Percentiles rank a stretch among this genome's conserved stretches.
Conservation (phyloP, 2,797 vertebrate species). For the Lacerta bilineata region DNA sequence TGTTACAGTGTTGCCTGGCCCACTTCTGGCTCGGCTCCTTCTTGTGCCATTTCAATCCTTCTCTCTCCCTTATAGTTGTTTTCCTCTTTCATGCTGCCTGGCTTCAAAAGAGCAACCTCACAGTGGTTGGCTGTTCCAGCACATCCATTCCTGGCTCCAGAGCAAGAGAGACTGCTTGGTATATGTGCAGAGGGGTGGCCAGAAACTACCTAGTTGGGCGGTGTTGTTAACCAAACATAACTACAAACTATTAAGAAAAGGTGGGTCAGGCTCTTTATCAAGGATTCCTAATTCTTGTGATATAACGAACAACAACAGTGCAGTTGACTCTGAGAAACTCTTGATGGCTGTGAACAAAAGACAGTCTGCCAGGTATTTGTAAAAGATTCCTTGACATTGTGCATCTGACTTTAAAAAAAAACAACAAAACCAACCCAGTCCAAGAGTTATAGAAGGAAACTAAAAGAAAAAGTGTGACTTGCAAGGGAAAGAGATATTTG, state of each 20-base stretch:
- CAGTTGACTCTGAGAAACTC: not conserved
- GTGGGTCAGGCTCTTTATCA: conserved; percentile 29
- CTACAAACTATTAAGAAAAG: conserved; percentile 55
- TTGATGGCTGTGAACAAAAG: conserved; percentile 52
- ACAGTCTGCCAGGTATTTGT: not conserved
- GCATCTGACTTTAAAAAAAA: conserved; percentile 17
- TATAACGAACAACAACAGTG: conserved; percentile 39
- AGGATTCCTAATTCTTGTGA: conserved; percentile 40
- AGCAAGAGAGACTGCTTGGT: conserved; percentile 54
- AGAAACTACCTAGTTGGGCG: conserved; percentile 66
- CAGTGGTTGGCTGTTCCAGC: conserved; percentile 51
- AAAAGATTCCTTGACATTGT: conserved; percentile 34
- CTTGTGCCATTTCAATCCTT: conserved; percentile 14
- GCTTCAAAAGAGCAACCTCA: conserved; percentile 54
- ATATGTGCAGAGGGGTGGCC: conserved; percentile 50
- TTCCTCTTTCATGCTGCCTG: conserved; percentile 12
- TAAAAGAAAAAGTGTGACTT: conserved; percentile 42
- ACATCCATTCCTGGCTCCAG: conserved; percentile 60
- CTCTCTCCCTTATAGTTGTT: not conserved
- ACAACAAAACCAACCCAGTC: not conserved
- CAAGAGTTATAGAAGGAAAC: conserved; percentile 56
- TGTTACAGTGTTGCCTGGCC: conserved; percentile 17
- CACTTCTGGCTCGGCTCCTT: not conserved
- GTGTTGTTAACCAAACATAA: conserved; percentile 69
- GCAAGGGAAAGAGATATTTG: conserved; percentile 36